phyloP scores from a whole-genome alignment of 2,113 vertebrate species.

The Gasterosteus aculeatus region DNA sequence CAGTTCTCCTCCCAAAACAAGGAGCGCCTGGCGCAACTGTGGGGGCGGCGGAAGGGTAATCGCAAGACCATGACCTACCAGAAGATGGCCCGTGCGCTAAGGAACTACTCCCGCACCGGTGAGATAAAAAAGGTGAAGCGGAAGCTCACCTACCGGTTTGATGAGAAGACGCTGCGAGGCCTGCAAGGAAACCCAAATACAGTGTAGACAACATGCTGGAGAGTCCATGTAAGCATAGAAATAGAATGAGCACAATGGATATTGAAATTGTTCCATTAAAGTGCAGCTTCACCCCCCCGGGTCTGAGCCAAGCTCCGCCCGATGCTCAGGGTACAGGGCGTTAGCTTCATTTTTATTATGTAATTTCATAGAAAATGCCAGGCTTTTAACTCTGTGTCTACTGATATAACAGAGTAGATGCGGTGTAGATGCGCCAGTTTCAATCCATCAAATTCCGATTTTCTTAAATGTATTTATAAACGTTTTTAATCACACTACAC shows the following conservation, averaged over 20 bases:
- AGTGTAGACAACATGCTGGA: constrained; percentile 23
- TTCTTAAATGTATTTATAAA: neutral
- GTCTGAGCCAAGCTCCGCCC: neutral
- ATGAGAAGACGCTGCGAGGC: constrained; percentile 77
- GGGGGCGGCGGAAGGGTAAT: constrained; percentile 84
- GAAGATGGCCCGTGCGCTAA: constrained; percentile 84
- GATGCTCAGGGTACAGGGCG: neutral
- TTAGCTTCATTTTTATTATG: neutral
- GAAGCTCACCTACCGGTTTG: constrained; percentile 84
- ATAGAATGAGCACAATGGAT: constrained; percentile 15
- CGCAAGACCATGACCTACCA: constrained; percentile 87
- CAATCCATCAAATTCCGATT: neutral
- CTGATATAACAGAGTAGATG: neutral
- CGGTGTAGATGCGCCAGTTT: neutral
- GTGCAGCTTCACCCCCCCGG: neutral
- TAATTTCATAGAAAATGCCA: neutral
- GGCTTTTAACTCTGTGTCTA: neutral
- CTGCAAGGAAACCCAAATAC: constrained; percentile 64
- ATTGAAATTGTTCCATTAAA: neutral
- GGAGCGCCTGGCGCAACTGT: constrained; percentile 82
- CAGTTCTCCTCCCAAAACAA: constrained; percentile 88
- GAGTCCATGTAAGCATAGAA: neutral
- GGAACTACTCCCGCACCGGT: constrained; percentile 84
- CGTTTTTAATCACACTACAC: neutral
- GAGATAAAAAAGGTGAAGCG: constrained; percentile 85